Percentiles rank a stretch among this genome's conserved stretches.
Conservation (phyloP, 2,888 invertebrate genomes). For the Epirrhoe alternata region DNA sequence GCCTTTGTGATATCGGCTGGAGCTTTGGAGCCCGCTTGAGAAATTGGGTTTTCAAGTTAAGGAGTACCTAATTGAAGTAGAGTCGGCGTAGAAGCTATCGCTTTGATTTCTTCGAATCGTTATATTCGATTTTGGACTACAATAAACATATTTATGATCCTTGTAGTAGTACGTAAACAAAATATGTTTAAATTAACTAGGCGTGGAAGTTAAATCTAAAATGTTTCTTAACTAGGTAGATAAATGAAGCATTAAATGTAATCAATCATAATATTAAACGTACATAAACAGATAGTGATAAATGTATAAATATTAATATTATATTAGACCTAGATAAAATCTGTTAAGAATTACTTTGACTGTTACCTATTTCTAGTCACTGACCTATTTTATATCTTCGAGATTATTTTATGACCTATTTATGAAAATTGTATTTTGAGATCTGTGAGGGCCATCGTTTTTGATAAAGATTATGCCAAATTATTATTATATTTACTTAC, state of each 20-base stretch:
- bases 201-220: constrained; percentile 36
- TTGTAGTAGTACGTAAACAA: constrained; percentile 37
- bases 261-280: constrained; percentile 52
- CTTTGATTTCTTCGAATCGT: constrained; percentile 36
- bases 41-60: constrained; percentile 16
- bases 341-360: constrained; percentile 66
- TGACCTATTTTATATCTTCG: constrained; percentile 54
- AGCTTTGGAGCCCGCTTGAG: constrained; percentile 21
- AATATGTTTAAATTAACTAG: constrained; percentile 34
- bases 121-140: constrained; percentile 26
- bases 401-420: constrained; percentile 64
- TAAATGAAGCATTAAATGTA: constrained; percentile 69
- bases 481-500: constrained; percentile 56
- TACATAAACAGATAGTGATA: constrained; percentile 70
- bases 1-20: constrained; percentile 27
- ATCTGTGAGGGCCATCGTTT: constrained; percentile 62
- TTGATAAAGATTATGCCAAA: constrained; percentile 71
- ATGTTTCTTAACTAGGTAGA: constrained; percentile 61
- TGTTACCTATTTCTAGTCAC: constrained; percentile 59
- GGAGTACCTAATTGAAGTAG: constrained; percentile 28
- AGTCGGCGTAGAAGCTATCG: constrained; percentile 35
- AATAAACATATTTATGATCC: constrained; percentile 42
- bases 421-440: constrained; percentile 64
- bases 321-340: constrained; percentile 63
- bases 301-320: constrained; percentile 69